Evolutionary conservation across 2,113 vertebrate species (phyloP).

Genomic region (Peromyscus leucopus): DNA sequence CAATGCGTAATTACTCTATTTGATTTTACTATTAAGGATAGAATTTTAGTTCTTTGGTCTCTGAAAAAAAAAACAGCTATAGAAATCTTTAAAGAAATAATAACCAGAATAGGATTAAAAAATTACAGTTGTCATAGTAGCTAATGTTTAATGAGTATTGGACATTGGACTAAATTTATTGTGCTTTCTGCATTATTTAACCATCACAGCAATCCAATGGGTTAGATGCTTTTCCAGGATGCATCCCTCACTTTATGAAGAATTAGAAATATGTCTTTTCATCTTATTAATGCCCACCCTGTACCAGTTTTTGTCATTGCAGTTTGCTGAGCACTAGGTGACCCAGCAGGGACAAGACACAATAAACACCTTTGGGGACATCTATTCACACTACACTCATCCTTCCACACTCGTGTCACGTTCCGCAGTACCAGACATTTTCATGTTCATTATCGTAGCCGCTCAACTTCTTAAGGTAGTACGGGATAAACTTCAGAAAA

Average conservation of each 20-base stretch:
- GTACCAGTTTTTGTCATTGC: not conserved
- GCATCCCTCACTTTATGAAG: not conserved
- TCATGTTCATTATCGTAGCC: conserved; percentile 31
- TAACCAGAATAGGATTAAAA: conserved; percentile 14
- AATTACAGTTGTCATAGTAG: not conserved
- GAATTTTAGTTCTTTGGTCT: conserved; percentile 1
- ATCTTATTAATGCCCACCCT: not conserved
- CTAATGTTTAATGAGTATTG: not conserved
- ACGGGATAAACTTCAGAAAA: conserved; percentile 64
- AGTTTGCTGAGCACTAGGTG: not conserved
- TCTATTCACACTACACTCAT: not conserved
- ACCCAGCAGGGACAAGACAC: not conserved
- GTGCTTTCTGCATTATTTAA: not conserved
- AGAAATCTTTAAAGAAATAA: conserved; percentile 15
- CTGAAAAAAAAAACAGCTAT: not conserved
- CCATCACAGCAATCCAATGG: not conserved
- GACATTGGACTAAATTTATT: not conserved
- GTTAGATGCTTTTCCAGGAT: not conserved
- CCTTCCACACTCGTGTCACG: not conserved
- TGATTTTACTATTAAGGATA: not conserved
- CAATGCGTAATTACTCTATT: not conserved
- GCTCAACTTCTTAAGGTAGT: conserved; percentile 48
- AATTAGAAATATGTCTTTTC: not conserved
- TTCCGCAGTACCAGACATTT: not conserved
- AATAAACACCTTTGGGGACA: not conserved